Base-by-base conservation (phyloP, 35 echinoderm and acorn worm species). In the Ophiothrix spiculata region DNA sequence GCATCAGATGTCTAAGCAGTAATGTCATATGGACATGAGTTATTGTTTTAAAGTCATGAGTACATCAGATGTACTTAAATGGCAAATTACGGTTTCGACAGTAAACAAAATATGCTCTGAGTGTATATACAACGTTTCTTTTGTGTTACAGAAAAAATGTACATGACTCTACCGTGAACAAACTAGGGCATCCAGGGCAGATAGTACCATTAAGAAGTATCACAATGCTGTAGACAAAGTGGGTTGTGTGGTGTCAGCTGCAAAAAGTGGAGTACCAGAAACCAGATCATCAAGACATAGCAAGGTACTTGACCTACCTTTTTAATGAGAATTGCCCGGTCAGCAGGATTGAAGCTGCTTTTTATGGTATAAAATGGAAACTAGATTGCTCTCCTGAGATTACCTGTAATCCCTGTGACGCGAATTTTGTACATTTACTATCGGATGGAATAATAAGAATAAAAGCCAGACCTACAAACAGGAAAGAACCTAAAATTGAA, bases 281-380 rank as follows among this genome's bases (percentile, higher is more conserved):
- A 12, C 60, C 60, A 4, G 23, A 25, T 25, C 4, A 69, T 69
- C 29, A 25, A 28, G 60, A 69, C 2, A 12, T 69, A 2, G 4
- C 60, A 69, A 69, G 60, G 60, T 69, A 69, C 60, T n/a, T 69
- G 4, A 69, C 23, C 29, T 6, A 25, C 29, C 2, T 69, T 15
- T 69, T 69, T 69, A 69, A 69, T 69, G 23, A 25, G 3, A 25
- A 69, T n/a, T 15, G 16, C 29, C 60, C 60, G 8, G 17, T 25
- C 29, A 69, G 60, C 60, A 69, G 25, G 23, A 69, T 69, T 6
- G 60, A 69, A n/a, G 25, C 60, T 25, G 60, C 60, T 6, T 69
- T 69, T 69, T 69, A 69, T 69, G 60, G 16, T n/a, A 69, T 69
- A 15, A 69, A 69, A n/a, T 69, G 60, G 60, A 69, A 69, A 28